These are phyloP conservation scores for Actinia tenebrosa DNA, from an alignment of 64 coral and sea anemone genomes.

Conservation along the genomic window DNA sequence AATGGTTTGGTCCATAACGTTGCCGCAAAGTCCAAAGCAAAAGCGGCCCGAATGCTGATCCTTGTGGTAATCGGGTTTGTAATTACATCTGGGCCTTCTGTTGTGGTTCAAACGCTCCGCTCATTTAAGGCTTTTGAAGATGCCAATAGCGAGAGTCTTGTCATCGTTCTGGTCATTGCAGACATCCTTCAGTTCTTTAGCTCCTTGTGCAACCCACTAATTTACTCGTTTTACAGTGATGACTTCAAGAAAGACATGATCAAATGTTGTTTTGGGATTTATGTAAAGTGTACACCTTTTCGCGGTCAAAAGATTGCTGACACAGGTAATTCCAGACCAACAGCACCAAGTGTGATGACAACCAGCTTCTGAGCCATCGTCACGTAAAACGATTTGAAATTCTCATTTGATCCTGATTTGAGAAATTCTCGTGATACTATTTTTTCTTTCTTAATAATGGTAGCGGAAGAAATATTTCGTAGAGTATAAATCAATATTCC, in stretches of 20 bases:
- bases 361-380: no score
- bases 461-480: no score
- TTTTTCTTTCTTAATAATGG: no score
- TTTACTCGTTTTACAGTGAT: background rate
- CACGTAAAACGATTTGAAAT: no score
- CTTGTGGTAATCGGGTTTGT: background rate
- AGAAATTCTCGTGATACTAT: no score
- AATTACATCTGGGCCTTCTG: background rate
- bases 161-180: background rate
- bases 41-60: background rate
- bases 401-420: no score
- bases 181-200: background rate
- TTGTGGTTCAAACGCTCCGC: background rate
- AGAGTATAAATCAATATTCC: no score
- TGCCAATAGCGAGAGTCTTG: background rate
- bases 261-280: no score
- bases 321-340: no score
- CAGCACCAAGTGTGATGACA: no score
- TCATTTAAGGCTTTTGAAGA: background rate
- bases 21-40: background rate
- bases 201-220: background rate
- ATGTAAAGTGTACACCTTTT: no score
- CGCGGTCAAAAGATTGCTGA: no score
- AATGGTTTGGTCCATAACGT: background rate
- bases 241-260: slow-evolving; percentile 1